Evolutionary conservation across 2,113 vertebrate species (phyloP).

Genomic region (Protobothrops flavoviridis): DNA sequence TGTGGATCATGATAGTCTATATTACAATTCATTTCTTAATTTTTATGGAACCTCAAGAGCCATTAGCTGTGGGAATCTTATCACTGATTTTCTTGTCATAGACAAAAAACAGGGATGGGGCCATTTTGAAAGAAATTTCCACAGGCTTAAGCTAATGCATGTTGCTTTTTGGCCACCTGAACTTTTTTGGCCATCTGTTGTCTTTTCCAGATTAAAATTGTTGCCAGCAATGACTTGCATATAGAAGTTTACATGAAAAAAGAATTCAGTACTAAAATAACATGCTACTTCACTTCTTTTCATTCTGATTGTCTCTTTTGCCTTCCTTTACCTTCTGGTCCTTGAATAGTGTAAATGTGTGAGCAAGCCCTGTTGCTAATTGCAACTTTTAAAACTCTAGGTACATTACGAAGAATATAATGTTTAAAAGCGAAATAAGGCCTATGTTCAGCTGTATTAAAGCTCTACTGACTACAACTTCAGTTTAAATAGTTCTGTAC

Average conservation of each 20-base stretch:
- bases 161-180: neutral
- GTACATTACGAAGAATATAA: neutral
- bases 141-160: neutral
- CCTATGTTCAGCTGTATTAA: neutral
- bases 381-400: neutral
- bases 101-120: neutral
- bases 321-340: neutral
- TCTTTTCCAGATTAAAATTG: neutral
- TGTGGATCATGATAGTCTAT: neutral
- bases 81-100: neutral
- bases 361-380: neutral
- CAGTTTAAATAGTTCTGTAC: conserved; percentile 9
- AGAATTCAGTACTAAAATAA: neutral
- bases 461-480: neutral
- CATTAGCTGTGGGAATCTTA: neutral
- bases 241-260: neutral
- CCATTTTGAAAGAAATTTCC: neutral
- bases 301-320: neutral
- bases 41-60: neutral
- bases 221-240: neutral
- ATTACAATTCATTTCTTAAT: neutral
- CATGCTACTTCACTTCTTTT: neutral
- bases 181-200: neutral
- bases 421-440: neutral
- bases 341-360: neutral